Evolutionary conservation across 2,113 vertebrate species (phyloP).

Genomic region (Chauna torquata): DNA sequence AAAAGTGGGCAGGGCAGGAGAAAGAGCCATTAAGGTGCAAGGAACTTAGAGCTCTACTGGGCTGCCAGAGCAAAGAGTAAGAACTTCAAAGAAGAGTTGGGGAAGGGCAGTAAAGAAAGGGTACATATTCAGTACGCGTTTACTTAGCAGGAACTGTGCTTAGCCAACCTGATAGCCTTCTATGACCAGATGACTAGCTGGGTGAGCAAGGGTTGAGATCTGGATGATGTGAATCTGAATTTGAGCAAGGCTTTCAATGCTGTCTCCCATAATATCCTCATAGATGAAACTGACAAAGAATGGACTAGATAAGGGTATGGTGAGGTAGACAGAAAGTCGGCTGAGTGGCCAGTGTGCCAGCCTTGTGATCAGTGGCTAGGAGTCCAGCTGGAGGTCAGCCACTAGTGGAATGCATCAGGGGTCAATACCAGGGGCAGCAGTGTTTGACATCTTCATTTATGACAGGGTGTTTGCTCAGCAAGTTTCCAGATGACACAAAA

Average conservation of each 20-base stretch:
- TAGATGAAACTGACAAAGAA: neutral
- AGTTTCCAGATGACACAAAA: neutral
- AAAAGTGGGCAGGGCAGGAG: neutral
- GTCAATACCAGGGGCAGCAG: neutral
- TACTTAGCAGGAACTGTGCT: neutral
- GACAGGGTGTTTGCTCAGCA: neutral
- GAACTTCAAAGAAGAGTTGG: neutral
- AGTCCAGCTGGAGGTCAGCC: neutral
- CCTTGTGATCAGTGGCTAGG: neutral
- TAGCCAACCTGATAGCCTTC: neutral
- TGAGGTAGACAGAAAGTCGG: neutral
- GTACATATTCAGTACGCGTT: neutral
- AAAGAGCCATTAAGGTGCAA: neutral
- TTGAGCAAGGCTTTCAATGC: neutral
- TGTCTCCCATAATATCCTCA: neutral
- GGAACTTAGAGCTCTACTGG: neutral
- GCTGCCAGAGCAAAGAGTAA: neutral
- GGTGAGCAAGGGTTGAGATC: neutral
- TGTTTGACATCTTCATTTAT: neutral
- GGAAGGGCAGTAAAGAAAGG: neutral
- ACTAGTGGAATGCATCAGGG: neutral
- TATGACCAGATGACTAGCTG: neutral
- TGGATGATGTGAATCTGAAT: neutral
- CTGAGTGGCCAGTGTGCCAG: neutral
- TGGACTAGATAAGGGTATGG: neutral